These are phyloP conservation scores for Axis porcinus DNA, from an alignment of 2,113 vertebrate genomes.

Conservation along the genomic window DNA sequence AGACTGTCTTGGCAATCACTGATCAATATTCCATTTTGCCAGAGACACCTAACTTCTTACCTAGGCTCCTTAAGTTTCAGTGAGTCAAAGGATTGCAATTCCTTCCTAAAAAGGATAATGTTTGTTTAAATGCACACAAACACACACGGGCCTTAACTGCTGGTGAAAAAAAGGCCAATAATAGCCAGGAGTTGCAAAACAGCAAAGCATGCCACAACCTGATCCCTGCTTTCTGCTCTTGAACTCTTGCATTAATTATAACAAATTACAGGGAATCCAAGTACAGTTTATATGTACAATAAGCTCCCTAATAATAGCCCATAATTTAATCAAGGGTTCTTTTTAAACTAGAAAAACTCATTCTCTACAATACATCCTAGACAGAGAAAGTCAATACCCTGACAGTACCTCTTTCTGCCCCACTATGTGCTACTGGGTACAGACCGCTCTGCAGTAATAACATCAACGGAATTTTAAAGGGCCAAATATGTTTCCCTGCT, in stretches of 20 bases:
- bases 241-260: slow-evolving; percentile 83
- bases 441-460: background rate
- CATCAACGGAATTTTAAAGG: background rate
- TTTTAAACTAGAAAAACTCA: slow-evolving; percentile 63
- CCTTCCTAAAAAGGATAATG: slow-evolving; percentile 66
- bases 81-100: slow-evolving; percentile 52
- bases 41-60: slow-evolving; percentile 48
- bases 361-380: slow-evolving; percentile 51
- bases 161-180: slow-evolving; percentile 62
- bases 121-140: slow-evolving; percentile 71
- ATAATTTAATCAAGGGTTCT: slow-evolving; percentile 80
- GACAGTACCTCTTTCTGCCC: background rate
- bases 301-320: slow-evolving; percentile 79
- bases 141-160: slow-evolving; percentile 50
- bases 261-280: slow-evolving; percentile 85
- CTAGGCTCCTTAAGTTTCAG: slow-evolving; percentile 43
- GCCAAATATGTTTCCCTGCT: background rate
- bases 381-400: background rate
- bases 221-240: slow-evolving; percentile 77
- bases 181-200: slow-evolving; percentile 73
- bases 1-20: background rate
- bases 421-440: background rate
- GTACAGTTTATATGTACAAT: slow-evolving; percentile 76
- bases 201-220: slow-evolving; percentile 74
- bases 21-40: background rate